These are phyloP conservation scores for Ovibos moschatus DNA, from an alignment of 2,113 vertebrate genomes.

Conservation along the genomic window DNA sequence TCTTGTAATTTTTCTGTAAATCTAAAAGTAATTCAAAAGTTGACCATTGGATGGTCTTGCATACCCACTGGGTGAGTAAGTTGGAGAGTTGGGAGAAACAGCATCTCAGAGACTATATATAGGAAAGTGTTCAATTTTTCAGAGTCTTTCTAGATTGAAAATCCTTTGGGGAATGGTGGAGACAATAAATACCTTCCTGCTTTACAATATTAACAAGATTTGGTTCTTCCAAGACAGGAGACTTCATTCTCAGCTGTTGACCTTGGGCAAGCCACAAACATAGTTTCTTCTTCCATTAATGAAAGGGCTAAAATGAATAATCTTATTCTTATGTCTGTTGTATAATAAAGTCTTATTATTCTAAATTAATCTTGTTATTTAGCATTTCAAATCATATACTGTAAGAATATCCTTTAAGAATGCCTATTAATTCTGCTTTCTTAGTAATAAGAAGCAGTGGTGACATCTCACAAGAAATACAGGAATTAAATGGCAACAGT, in stretches of 20 bases:
- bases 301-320: background rate
- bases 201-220: background rate
- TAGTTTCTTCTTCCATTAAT: background rate
- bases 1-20: background rate
- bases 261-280: background rate
- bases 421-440: background rate
- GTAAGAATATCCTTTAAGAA: background rate
- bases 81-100: background rate
- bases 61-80: background rate
- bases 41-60: background rate
- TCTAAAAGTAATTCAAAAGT: background rate
- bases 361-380: background rate
- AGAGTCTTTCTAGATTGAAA: background rate
- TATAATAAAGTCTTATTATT: background rate
- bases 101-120: background rate
- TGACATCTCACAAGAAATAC: conserved; percentile 3
- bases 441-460: background rate
- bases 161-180: background rate
- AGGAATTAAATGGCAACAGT: background rate
- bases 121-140: background rate
- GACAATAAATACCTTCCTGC: background rate
- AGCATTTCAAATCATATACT: background rate
- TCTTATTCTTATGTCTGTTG: background rate
- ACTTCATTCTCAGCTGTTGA: background rate
- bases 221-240: background rate